Base-by-base conservation (phyloP, 2,888 invertebrate species). In the Papilio gigon region DNA sequence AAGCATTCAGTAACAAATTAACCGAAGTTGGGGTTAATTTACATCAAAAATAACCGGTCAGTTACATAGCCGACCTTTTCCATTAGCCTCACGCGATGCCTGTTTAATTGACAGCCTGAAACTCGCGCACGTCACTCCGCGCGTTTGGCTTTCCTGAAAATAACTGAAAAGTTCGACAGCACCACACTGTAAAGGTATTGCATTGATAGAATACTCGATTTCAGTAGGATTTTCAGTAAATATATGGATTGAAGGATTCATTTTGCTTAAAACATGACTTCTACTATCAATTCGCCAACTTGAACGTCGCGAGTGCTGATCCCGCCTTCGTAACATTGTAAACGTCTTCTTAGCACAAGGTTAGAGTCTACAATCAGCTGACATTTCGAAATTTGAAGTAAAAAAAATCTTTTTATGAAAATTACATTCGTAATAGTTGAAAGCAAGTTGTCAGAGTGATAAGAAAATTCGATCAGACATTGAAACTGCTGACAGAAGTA, bases 31-130 rank as follows among this genome's bases (percentile, higher is more conserved):
- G 25, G 33, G 44, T 27, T 59, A 47, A 47, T 66, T 66, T 58
- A 25, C 25, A 42, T 56, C 56, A 60, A 66, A 66, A 65, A 53
- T 64, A 64, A 53, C 53, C 37, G 64, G 64, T 35, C 53, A 53
- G 64, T 37, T 40, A 20, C 50, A 25, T 30, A 27, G n/a, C 27
- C 8, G 42, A 42, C 65, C 64, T 37, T 65, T 65, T 40, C 56
- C 56, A 65, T 40, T 64, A 53, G 37, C 17, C 42, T 53, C 42
- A 56, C 56, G 64, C 56, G 65, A 65, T 20, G 5, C n/a, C 22
- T 56, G 20, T 14, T 44, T 58, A 42, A 65, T 58, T 65, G 65
- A 65, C 65, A 58, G 58, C n/a, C 20, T 22, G 58, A 65, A 42
- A 33, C 27, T 40, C n/a, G 56, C 35, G 33, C 35, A 50, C 53